Base-by-base conservation (phyloP, 35 echinoderm and acorn worm species). In the Patiria miniata region DNA sequence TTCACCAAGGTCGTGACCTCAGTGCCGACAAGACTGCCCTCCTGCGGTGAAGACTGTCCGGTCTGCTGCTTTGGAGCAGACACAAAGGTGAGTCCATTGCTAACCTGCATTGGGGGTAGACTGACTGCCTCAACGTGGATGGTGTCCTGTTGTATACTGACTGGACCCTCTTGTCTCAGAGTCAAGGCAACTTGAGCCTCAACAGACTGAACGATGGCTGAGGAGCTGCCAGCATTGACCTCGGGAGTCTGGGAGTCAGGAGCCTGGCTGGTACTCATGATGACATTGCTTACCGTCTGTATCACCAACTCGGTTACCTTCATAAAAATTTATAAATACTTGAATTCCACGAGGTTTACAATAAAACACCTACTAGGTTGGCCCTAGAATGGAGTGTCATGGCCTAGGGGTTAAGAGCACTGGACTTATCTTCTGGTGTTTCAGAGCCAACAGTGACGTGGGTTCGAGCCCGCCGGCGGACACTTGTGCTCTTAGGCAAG, bases 251-350 rank as follows among this genome's bases (percentile, higher is more conserved):
- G 51, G 15, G 40, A 39, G 26, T 82, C 44, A 15, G 29, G 15
- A 22, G 78, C 15, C 10, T 22, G 14, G 26, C 1, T 10, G 29
- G 26, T 73, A 10, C 7, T n/a, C n/a, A n/a, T 15, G 18, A 60
- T 37, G 32, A 60, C n/a, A 52, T 84, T 84, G 36, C 59, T 40
- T 10, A 84, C 82, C 0, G 57, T 38, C 44, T 65, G 8, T 21
- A 84, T 22, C 8, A 84, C 82, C 21, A 53, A 54, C 34, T 9
- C 30, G 37, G 82, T 65, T 14, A 84, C 82, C 82, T 84, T n/a
- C 17, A 50, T 39, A 80, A 29, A n/a, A 68, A 68, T 18, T 68
- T 22, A 29, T 73, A 23, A 73, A 15, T 73, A 30, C 10, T 23
- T 73, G 21, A n/a, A n/a, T n/a, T n/a, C n/a, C n/a, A n/a, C n/a